These are phyloP conservation scores for Cotesia congregata DNA, from an alignment of 2,888 invertebrate genomes.

Conservation along the genomic window DNA sequence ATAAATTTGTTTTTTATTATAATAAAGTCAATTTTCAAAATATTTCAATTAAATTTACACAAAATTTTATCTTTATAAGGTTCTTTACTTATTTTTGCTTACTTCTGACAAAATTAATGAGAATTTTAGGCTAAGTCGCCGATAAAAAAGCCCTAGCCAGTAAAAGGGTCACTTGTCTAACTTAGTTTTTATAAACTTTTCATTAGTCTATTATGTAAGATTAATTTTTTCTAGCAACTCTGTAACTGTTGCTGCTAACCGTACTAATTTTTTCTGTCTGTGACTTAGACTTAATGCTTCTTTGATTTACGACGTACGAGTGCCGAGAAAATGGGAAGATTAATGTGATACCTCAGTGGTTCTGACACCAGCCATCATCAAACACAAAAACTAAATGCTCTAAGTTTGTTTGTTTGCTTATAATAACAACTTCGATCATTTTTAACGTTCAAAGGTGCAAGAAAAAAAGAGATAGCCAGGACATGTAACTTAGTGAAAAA, in stretches of 20 bases:
- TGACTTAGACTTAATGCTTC: not conserved
- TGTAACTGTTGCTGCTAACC: not conserved
- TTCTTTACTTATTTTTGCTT: no score
- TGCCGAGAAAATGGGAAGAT: not conserved
- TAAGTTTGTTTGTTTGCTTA: not conserved
- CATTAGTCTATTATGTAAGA: not conserved
- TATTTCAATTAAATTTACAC: no score
- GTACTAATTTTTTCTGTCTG: not conserved
- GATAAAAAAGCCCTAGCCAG: no score
- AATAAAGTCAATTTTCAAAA: no score
- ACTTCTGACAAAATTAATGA: no score
- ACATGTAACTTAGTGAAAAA: not conserved
- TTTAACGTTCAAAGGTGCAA: not conserved
- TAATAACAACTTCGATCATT: not conserved
- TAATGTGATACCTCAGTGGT: slow-evolving; percentile 9
- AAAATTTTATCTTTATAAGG: no score
- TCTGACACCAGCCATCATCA: not conserved
- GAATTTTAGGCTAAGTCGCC: no score
- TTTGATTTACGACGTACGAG: not conserved
- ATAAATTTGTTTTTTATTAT: no score
- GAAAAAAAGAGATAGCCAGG: no score
- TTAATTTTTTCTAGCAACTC: not conserved
- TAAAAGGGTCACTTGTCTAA: no score
- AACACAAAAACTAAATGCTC: not conserved
- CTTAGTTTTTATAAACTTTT: slow-evolving; percentile 10